Base-by-base conservation (phyloP, 2,113 vertebrate species). In the Oreochromis spilurus region DNA sequence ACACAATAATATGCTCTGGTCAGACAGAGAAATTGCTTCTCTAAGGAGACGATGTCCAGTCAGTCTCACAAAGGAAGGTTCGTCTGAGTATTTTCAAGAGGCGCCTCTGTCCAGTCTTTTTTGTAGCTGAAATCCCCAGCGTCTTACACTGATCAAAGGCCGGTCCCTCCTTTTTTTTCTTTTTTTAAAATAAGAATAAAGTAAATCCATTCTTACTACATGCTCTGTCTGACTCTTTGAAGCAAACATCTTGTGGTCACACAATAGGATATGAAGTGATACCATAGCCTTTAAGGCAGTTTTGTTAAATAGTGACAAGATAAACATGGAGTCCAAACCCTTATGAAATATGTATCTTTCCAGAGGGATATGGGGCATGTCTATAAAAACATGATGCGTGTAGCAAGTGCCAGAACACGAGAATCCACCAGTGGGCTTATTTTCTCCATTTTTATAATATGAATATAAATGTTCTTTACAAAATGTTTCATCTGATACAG, bases 301-400 rank as follows among this genome's bases (percentile, higher is more conserved):
- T 92, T 88, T 89, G 88, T 92, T 87, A 91, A 88, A 81, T 77
- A 87, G 65, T 86, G 90, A 90, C 89, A 90, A 89, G 86, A 92
- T 88, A 92, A 93, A 94, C 85, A 87, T 52, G 19, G 43, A 79
- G 75, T 75, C 48, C 83, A 85, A 55, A 87, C 70, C 60, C 83
- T 94, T 86, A 92, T 95, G 70, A 93, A 94, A 94, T 85, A 93
- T 93, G 84, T 8, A 95, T 92, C 21, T 81, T 50, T 79, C 75
- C 53, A 48, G 67, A 84, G 55, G 72, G 85, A 87, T 62, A 29
- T 8, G 1, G 85, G 72, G 16, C 54, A 40, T 90, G 87, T 88
- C 89, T 89, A 85, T 87, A 89, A 87, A 85, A 84, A 87, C 79
- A 29, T 21, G 43, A 85, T 82, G 36, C 29, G 38, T 82, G 62